A percentile compares a stretch with the other conserved stretches of the same genome.
Evolutionary conservation across 2,888 invertebrate species (phyloP).

Genomic region (Peribatodes rhomboidaria): DNA sequence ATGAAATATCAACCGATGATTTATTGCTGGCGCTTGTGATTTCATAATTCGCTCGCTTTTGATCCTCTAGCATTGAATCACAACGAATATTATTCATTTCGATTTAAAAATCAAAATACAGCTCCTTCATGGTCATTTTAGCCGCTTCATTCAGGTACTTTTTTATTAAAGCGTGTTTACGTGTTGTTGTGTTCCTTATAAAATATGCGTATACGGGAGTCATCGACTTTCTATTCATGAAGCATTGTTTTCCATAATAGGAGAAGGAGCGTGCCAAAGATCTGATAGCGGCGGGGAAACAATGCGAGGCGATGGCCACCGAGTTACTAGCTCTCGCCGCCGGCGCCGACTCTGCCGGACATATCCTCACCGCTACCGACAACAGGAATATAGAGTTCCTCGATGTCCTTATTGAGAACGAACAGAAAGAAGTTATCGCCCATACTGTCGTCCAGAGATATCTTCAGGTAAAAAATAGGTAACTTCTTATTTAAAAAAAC

Average conservation of each 20-base stretch:
- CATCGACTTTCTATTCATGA: conserved; percentile 48
- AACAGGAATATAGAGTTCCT: conserved; percentile 97
- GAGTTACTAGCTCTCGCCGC: conserved; percentile 97
- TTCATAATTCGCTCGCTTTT: too few relatives aligned
- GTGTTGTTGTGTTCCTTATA: neutral
- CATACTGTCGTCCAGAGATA: conserved; percentile 99
- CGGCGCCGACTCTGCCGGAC: conserved; percentile 97
- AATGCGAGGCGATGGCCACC: conserved; percentile 99
- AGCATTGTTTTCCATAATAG: conserved; percentile 68
- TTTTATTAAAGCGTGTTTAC: too few relatives aligned
- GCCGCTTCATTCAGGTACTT: too few relatives aligned
- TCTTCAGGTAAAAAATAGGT: conserved; percentile 93
- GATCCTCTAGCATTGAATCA: too few relatives aligned
- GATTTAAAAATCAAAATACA: too few relatives aligned
- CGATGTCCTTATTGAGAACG: conserved; percentile 98
- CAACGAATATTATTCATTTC: too few relatives aligned
- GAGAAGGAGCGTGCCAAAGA: conserved; percentile 99
- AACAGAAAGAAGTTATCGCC: conserved; percentile 99
- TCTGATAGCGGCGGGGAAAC: conserved; percentile 97
- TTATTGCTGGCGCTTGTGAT: too few relatives aligned
- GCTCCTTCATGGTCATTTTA: too few relatives aligned
- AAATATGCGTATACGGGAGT: conserved; percentile 2
- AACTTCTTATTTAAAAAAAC: conserved; percentile 66
- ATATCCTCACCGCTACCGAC: conserved; percentile 97
- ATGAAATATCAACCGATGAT: too few relatives aligned